phyloP scores from a whole-genome alignment of 2,888 invertebrate species.

The Papilio gigon region DNA sequence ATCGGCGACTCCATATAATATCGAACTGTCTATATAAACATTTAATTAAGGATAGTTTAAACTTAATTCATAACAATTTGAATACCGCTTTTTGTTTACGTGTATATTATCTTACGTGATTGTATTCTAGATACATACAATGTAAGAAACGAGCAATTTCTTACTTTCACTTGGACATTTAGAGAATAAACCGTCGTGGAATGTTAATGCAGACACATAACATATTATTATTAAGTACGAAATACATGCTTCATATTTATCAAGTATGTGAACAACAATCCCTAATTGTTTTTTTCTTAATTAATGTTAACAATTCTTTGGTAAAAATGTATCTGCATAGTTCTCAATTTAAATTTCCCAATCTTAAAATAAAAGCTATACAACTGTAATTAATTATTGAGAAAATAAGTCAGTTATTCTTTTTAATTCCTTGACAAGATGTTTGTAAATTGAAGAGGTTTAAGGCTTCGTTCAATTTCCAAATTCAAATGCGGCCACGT shows the following conservation, averaged over 20 bases:
- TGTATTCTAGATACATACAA: neutral
- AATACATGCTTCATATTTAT: slow-evolving; percentile 19
- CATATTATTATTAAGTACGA: slow-evolving; percentile 3
- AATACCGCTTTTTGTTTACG: too few relatives aligned
- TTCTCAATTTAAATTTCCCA: too few relatives aligned
- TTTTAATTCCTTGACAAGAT: neutral
- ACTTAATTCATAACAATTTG: too few relatives aligned
- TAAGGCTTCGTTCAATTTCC: neutral
- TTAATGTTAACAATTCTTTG: too few relatives aligned
- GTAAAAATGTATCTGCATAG: too few relatives aligned
- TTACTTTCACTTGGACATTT: slow-evolving; percentile 33
- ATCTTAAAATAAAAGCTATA: too few relatives aligned
- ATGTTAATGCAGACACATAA: slow-evolving; percentile 23
- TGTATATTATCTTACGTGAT: neutral
- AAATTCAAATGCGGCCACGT: slow-evolving; percentile 7
- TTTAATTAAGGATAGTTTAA: too few relatives aligned
- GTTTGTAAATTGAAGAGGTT: neutral
- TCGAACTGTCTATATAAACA: too few relatives aligned
- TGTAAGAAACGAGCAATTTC: slow-evolving; percentile 1
- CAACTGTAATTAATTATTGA: too few relatives aligned
- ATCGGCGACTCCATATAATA: too few relatives aligned
- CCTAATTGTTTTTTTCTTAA: too few relatives aligned
- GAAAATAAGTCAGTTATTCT: neutral
- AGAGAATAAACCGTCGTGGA: slow-evolving; percentile 8
- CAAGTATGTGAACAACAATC: neutral